Conservation (phyloP, 2,888 invertebrate species). For the Pterostichus madidus region DNA sequence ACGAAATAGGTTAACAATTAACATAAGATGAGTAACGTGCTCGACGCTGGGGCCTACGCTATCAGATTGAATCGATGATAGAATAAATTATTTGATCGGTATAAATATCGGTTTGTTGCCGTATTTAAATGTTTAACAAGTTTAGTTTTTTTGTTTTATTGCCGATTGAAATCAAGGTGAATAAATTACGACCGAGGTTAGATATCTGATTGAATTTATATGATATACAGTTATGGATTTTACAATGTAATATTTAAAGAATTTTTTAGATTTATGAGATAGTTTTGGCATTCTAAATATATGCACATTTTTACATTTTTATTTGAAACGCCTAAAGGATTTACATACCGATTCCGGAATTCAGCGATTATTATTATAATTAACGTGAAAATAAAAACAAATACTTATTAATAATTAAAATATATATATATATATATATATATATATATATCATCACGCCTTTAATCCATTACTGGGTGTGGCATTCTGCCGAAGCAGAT, state of each 20-base stretch:
- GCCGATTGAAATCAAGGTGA: slow-evolving; percentile 36
- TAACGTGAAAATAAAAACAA: no score
- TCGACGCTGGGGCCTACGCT: slow-evolving; percentile 31
- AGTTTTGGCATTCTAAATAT: background rate
- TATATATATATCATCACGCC: no score
- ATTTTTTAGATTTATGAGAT: slow-evolving; percentile 43
- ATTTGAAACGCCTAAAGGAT: no score
- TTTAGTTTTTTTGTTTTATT: slow-evolving; percentile 37
- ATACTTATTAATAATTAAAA: no score
- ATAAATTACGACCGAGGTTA: slow-evolving; percentile 29
- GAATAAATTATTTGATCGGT: slow-evolving; percentile 54
- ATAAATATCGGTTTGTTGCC: slow-evolving; percentile 44
- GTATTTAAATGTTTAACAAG: slow-evolving; percentile 52
- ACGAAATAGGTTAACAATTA: slow-evolving; percentile 61
- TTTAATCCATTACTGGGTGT: no score
- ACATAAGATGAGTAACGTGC: slow-evolving; percentile 55
- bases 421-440: no score
- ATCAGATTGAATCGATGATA: slow-evolving; percentile 16
- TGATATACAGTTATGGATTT: slow-evolving; percentile 53
- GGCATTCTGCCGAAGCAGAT: no score
- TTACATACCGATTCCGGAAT: no score
- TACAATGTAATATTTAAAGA: slow-evolving; percentile 51
- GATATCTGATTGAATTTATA: slow-evolving; percentile 53
- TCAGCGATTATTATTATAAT: no score
- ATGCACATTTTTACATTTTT: no score